Base-by-base conservation (phyloP, 2,797 vertebrate genomes). In the Synaphobranchus kaupii region DNA sequence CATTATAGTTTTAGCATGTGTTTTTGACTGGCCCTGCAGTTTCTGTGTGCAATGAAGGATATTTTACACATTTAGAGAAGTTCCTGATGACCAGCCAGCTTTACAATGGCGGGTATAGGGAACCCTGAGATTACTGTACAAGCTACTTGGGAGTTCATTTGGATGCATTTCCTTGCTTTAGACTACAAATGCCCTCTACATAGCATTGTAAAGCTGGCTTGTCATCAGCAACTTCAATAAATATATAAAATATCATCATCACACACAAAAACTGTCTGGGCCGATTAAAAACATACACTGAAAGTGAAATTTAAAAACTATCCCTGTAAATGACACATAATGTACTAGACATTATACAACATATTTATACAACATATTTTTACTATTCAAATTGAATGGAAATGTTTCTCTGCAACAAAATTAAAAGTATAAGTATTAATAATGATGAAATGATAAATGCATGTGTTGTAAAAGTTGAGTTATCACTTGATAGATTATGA, bases 401-500 rank as follows among this genome's bases (percentile, higher is more conserved):
- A 66, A 66, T 28, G 63, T 66, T 66, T 66, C 63, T 66, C 15
- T 44, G 15, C 17, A 71, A 71, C 9, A 71, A 22, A 31, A 8
- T 68, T 28, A 39, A 73, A 73, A 73, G 15, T 39, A 4, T 15
- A 44, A 39, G 34, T 44, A 78, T 39, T 44, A 8, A 78, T 34
- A 31, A 73, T 73, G 25, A 9, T 63, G 31, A 20, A 78, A 39
- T 39, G 5, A 44, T 78, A 8, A 78, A 78, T 44, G 34, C 34
- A 78, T 44, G 34, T 78, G 9, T 44, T 78, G 12, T 20, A 44
- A 39, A 47, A 39, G 66, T 71, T 71, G 22, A n/a, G 63, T 66
- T 66, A 66, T 22, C 25, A 5, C 60, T 63, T 63, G 60, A 31
- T 31, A 92, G 92, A 89, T 90, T 92, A 85, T 95, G 76, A 94